A percentile compares a stretch with the other conserved stretches of the same genome.
These are phyloP conservation scores for Drosophila paracracens DNA, from an alignment of 2,888 invertebrate genomes.

Conservation along the genomic window DNA sequence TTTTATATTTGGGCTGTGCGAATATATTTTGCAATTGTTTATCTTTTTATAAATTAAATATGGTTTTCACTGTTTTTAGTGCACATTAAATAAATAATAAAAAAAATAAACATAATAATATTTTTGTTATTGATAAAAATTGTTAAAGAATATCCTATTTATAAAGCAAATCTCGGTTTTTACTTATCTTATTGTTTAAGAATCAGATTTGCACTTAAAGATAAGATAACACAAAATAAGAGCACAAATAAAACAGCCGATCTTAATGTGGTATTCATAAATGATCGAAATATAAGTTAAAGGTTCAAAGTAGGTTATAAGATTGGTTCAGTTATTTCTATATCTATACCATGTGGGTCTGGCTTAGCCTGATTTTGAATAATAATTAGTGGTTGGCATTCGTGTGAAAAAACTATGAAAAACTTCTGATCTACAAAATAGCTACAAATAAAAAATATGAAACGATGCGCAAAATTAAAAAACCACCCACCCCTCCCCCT, in stretches of 20 bases:
- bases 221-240: not conserved
- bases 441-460: not conserved
- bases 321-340: not conserved
- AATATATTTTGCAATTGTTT: not conserved
- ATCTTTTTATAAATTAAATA: not conserved
- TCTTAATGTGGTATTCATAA: not conserved
- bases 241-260: not conserved
- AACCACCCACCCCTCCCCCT: no score
- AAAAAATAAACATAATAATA: not conserved
- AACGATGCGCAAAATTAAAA: conserved; percentile 8
- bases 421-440: not conserved
- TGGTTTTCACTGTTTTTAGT: no score
- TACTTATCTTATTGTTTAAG: not conserved
- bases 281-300: not conserved
- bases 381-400: not conserved
- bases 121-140: not conserved
- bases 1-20: not conserved
- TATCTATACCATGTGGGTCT: not conserved
- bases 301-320: not conserved
- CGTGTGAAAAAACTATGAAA: not conserved
- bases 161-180: not conserved
- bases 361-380: not conserved
- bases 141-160: not conserved
- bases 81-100: not conserved
- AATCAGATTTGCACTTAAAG: not conserved